Percentiles rank a stretch among this genome's conserved stretches.
These are phyloP conservation scores for Chromis chromis DNA, from an alignment of 2,797 vertebrate species.

Conservation along the genomic window DNA sequence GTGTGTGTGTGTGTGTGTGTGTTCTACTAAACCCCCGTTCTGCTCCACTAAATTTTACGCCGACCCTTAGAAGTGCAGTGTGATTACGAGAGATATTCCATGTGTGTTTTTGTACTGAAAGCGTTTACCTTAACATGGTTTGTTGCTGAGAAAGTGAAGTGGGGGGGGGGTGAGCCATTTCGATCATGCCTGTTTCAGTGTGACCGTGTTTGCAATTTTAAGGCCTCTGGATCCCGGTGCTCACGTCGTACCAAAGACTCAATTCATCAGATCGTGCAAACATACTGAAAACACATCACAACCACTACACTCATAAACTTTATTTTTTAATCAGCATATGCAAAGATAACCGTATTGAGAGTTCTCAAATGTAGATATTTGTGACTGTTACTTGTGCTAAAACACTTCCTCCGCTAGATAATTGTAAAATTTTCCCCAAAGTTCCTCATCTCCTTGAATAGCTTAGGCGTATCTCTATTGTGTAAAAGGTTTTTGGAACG, in stretches of 20 bases:
- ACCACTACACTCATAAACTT: constrained; percentile 31
- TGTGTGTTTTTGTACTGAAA: constrained; percentile 62
- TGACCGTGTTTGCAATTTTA: constrained; percentile 42
- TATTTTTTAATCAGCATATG: constrained; percentile 69
- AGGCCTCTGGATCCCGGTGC: constrained; percentile 70
- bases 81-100: constrained; percentile 29
- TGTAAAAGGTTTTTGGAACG: constrained; percentile 45
- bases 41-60: constrained; percentile 18
- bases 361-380: constrained; percentile 60
- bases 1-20: constrained; percentile 20
- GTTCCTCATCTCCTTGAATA: constrained; percentile 16
- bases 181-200: constrained; percentile 51
- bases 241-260: constrained; percentile 84
- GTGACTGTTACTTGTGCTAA: constrained; percentile 69
- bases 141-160: constrained; percentile 64
- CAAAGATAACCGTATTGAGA: constrained; percentile 70
- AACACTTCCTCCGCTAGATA: constrained; percentile 26
- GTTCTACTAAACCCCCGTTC: constrained; percentile 17
- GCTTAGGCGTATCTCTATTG: constrained; percentile 22
- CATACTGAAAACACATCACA: constrained; percentile 28
- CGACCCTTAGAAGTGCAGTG: constrained; percentile 6
- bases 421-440: constrained; percentile 18
- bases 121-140: constrained; percentile 50
- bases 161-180: constrained; percentile 58
- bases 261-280: constrained; percentile 51